These are phyloP conservation scores for Meghimatium bilineatum DNA, from an alignment of 2,888 invertebrate genomes.

Conservation along the genomic window DNA sequence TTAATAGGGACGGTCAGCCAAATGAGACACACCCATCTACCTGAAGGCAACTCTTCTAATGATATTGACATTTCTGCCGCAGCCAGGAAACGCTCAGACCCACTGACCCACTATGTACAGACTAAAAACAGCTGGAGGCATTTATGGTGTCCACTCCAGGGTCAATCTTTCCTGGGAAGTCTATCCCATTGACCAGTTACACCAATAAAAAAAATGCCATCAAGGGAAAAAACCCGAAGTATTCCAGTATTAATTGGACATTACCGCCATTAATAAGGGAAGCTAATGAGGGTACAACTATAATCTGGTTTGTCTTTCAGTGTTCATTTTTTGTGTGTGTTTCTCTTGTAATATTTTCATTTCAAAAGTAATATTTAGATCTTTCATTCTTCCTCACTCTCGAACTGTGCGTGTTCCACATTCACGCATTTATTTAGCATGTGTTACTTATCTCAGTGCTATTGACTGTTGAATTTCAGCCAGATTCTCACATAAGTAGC, in stretches of 20 bases:
- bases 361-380: no score
- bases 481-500: no score
- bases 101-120: background rate
- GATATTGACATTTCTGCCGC: constrained; percentile 23
- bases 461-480: no score
- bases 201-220: background rate
- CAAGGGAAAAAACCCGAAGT: background rate
- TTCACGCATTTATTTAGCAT: no score
- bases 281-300: background rate
- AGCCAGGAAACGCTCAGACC: constrained; percentile 8
- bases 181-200: background rate
- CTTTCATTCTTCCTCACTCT: no score
- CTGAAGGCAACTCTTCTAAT: constrained; percentile 8
- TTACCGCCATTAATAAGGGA: background rate
- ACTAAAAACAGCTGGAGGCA: background rate
- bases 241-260: background rate
- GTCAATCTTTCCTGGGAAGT: background rate
- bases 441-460: no score
- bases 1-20: background rate
- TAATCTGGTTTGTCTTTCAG: background rate
- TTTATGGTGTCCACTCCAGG: constrained; percentile 1
- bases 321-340: background rate
- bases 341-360: no score
- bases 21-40: background rate
- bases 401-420: no score